phyloP scores from a whole-genome alignment of 2,888 invertebrate genomes.

The Drosophila melanocephala region DNA sequence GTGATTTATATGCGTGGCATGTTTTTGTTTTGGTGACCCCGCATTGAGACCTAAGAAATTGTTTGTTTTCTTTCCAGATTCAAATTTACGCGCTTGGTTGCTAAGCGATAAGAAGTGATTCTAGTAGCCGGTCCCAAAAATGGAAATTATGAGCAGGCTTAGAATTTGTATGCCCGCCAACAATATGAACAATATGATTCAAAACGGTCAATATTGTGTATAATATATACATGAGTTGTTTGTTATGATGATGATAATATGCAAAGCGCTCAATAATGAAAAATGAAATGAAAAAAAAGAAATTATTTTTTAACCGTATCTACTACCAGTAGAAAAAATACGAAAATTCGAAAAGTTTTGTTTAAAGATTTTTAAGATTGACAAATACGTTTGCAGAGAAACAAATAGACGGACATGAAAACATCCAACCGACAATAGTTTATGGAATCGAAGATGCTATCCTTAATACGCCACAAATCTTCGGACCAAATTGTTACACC shows the following conservation, averaged over 20 bases:
- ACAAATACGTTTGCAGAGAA: neutral
- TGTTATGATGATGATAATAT: neutral
- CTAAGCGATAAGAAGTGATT: constrained; percentile 32
- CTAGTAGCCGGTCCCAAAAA: constrained; percentile 12
- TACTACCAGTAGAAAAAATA: neutral
- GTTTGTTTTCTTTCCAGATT: constrained; percentile 32
- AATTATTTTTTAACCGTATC: too few species aligned
- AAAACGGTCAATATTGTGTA: neutral
- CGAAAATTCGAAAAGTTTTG: neutral
- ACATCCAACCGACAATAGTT: neutral
- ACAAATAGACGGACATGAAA: neutral
- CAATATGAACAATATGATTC: neutral
- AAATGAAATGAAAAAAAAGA: neutral
- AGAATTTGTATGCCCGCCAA: neutral
- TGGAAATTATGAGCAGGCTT: constrained; percentile 18
- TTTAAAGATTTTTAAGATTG: neutral
- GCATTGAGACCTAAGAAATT: constrained; percentile 28
- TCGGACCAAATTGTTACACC: neutral
- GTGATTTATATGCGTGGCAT: constrained; percentile 53
- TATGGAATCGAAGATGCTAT: neutral
- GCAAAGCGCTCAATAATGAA: neutral
- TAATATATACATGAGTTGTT: neutral
- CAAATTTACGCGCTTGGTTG: constrained; percentile 43
- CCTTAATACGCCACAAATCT: neutral
- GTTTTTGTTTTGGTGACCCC: constrained; percentile 27